These are phyloP conservation scores for Pelecanus crispus DNA, from an alignment of 2,113 vertebrate genomes.

Conservation along the genomic window DNA sequence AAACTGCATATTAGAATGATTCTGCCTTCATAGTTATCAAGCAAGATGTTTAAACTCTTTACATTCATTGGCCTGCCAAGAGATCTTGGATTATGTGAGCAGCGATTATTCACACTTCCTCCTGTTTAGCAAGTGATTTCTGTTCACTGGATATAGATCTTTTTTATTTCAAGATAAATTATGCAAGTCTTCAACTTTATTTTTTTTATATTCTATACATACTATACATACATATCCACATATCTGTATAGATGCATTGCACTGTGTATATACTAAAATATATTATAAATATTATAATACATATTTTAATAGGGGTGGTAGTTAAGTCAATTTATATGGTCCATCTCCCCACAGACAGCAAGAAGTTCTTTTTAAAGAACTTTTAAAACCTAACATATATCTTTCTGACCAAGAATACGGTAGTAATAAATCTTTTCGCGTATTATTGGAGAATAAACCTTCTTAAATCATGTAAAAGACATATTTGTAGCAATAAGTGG, in stretches of 20 bases:
- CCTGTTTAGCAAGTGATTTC: not conserved
- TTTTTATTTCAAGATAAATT: not conserved
- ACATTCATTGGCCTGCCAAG: not conserved
- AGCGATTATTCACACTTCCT: not conserved
- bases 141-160: not conserved
- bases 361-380: not conserved
- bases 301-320: not conserved
- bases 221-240: not conserved
- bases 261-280: not conserved
- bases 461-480: not conserved
- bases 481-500: not conserved
- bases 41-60: not conserved
- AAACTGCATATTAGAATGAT: not conserved
- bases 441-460: not conserved
- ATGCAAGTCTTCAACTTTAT: not conserved
- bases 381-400: not conserved
- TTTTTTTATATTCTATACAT: not conserved
- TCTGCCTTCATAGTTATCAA: not conserved
- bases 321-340: not conserved
- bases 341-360: not conserved
- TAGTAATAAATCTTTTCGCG: not conserved
- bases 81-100: not conserved
- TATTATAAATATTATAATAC: not conserved
- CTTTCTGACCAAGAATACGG: not conserved
- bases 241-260: not conserved